Percentiles rank a stretch among this genome's conserved stretches.
These are phyloP conservation scores for Zenarchopterus dispar DNA, from an alignment of 2,797 vertebrate genomes.

Conservation along the genomic window DNA sequence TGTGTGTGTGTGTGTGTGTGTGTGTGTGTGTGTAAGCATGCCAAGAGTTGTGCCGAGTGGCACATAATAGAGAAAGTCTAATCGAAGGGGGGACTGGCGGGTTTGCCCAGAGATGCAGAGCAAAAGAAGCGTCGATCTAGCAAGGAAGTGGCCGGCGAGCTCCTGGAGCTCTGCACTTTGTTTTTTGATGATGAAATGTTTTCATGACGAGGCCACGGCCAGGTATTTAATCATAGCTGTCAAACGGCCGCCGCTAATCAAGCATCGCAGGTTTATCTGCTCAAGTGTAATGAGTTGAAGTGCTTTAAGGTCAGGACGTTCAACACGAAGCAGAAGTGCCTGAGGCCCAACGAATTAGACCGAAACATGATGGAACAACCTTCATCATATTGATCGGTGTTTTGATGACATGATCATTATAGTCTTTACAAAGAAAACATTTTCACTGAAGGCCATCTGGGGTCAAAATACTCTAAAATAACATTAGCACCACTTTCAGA, in stretches of 20 bases:
- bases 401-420: no score
- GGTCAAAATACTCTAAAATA: no score
- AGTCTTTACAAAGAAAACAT: no score
- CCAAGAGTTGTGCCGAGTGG: slow-evolving; percentile 55
- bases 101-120: slow-evolving; percentile 32
- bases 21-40: slow-evolving; percentile 3
- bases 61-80: slow-evolving; percentile 64
- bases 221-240: slow-evolving; percentile 70
- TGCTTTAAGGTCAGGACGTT: slow-evolving; percentile 49
- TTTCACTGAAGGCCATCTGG: no score
- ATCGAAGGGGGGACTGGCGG: slow-evolving; percentile 19
- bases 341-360: not conserved
- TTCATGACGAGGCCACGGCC: slow-evolving; percentile 34
- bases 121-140: slow-evolving; percentile 48
- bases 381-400: no score
- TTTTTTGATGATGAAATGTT: slow-evolving; percentile 65
- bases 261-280: slow-evolving; percentile 41
- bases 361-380: not conserved
- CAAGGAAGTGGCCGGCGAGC: slow-evolving; percentile 22
- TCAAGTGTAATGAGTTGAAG: slow-evolving; percentile 48
- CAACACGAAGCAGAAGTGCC: not conserved
- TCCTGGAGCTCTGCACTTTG: slow-evolving; percentile 25
- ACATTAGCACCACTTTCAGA: no score
- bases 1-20: slow-evolving; percentile 13
- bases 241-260: slow-evolving; percentile 52